phyloP scores from a whole-genome alignment of 1,140 invertebrate genomes.

The Arctopsyche grandis region DNA sequence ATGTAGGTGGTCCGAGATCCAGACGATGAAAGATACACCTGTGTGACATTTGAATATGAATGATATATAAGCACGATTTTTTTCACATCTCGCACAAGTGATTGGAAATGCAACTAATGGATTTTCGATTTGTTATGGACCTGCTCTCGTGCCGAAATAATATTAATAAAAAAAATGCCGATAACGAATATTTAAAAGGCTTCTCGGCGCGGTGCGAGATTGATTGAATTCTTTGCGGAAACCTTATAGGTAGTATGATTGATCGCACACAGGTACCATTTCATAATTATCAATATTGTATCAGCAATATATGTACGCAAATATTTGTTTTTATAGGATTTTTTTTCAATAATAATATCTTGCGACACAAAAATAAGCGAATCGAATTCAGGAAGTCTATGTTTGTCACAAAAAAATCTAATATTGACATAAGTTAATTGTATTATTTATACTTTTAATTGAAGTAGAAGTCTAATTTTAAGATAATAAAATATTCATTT shows the following conservation, averaged over 20 bases:
- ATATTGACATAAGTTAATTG: no score
- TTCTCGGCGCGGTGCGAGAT: constrained; percentile 15
- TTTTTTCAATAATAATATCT: not conserved
- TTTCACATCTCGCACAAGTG: constrained; percentile 1
- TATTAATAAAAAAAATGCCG: constrained; percentile 15
- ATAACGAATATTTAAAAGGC: constrained; percentile 36
- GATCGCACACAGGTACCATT: not conserved
- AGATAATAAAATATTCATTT: no score
- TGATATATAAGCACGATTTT: constrained; percentile 27
- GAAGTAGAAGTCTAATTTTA: no score
- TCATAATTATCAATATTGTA: constrained; percentile 32
- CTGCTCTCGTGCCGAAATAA: constrained; percentile 16
- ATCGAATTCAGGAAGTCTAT: not conserved
- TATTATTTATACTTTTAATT: no score
- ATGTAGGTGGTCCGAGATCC: constrained; percentile 33
- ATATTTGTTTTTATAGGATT: not conserved
- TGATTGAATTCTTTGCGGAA: constrained; percentile 34
- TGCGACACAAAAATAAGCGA: not conserved
- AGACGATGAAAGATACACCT: constrained; percentile 41
- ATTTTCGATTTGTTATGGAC: constrained; percentile 37
- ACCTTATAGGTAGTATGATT: constrained; percentile 30
- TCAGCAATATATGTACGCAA: not conserved
- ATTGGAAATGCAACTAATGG: constrained; percentile 42
- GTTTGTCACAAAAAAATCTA: not conserved
- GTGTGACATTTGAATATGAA: constrained; percentile 45